phyloP scores from a whole-genome alignment of 2,113 vertebrate species.

The mouse (Mus musculus) region GRCm39 chr17:47312001-47312500 shows the following conservation, averaged over 20 bases:
- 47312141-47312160: neutral
- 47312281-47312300: neutral
- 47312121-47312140: neutral
- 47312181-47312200: neutral
- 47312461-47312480: slow-evolving; percentile 18
- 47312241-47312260: neutral
- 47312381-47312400: neutral
- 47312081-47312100: neutral
- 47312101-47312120: neutral
- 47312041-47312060: neutral
- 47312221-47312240: neutral
- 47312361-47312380: neutral
- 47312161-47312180: neutral
- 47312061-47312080: neutral
- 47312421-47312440: neutral
- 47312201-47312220: neutral
- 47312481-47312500: neutral
- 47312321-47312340: neutral
- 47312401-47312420: neutral
- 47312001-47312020: neutral
- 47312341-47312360: neutral
- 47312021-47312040: neutral
- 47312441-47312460: neutral
- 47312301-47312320: neutral
- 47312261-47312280: neutral